Evolutionary conservation across 2,113 vertebrate genomes (phyloP).

Genomic region (Prolemur simus): DNA sequence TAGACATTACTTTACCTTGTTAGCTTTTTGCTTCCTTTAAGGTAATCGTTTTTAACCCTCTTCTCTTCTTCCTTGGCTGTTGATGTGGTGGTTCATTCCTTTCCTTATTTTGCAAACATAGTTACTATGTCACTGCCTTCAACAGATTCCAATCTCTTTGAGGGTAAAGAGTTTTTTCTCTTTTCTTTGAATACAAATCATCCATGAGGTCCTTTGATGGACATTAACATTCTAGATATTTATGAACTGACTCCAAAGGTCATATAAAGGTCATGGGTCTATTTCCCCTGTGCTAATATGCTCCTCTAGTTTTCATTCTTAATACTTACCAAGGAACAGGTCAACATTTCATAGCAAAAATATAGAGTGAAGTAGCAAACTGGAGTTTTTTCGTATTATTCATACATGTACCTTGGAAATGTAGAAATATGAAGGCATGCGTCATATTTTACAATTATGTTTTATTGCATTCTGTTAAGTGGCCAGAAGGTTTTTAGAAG

Average conservation of each 20-base stretch:
- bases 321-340: neutral
- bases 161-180: neutral
- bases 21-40: neutral
- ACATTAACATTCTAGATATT: neutral
- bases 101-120: neutral
- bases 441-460: slow-evolving; percentile 64
- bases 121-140: neutral
- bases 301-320: slow-evolving; percentile 1
- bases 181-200: neutral
- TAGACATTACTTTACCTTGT: neutral
- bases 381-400: neutral
- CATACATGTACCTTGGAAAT: slow-evolving; percentile 16
- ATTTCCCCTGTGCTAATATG: neutral
- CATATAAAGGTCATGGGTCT: neutral
- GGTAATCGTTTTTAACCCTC: neutral
- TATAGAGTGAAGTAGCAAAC: neutral
- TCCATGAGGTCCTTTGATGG: neutral
- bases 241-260: neutral
- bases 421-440: slow-evolving; percentile 46
- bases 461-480: slow-evolving; percentile 68
- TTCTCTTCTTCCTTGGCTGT: neutral
- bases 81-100: neutral
- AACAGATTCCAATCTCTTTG: neutral
- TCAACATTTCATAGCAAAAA: neutral
- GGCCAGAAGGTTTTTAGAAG: slow-evolving; percentile 61